Evolutionary conservation across 1,140 invertebrate genomes (phyloP).

Genomic region (Cydia fagiglandana): DNA sequence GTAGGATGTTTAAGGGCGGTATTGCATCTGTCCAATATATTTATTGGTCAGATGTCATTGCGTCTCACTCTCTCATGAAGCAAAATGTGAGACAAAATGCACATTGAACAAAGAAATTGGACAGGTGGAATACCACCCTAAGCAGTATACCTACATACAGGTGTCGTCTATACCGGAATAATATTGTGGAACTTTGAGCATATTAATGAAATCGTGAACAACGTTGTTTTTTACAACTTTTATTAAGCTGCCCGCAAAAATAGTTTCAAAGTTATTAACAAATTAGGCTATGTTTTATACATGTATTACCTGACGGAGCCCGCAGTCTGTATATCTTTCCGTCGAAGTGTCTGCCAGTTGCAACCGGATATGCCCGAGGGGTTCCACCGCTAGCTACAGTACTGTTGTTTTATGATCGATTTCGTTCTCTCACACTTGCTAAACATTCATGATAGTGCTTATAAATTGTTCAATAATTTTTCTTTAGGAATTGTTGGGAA

Average conservation of each 20-base stretch:
- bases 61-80: too few relatives aligned
- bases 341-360: constrained; percentile 27
- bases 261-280: constrained; percentile 3
- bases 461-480: not conserved
- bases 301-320: constrained; percentile 14
- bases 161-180: not conserved
- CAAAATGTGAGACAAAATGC: too few relatives aligned
- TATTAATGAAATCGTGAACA: not conserved
- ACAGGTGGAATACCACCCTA: too few relatives aligned
- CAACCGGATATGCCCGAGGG: constrained; percentile 23
- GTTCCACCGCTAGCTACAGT: not conserved
- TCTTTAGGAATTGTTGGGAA: not conserved
- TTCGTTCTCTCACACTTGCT: constrained; percentile 9
- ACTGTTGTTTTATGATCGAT: constrained; percentile 25
- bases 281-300: not conserved
- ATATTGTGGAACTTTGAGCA: not conserved
- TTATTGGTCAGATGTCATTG: too few relatives aligned
- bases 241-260: not conserved
- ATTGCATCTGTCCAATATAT: too few relatives aligned
- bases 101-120: too few relatives aligned
- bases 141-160: too few relatives aligned
- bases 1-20: not conserved
- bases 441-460: not conserved
- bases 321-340: constrained; percentile 22
- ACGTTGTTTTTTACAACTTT: not conserved